phyloP scores from a whole-genome alignment of 64 coral and sea anemone species.

The Dendronephthya gigantea region DNA sequence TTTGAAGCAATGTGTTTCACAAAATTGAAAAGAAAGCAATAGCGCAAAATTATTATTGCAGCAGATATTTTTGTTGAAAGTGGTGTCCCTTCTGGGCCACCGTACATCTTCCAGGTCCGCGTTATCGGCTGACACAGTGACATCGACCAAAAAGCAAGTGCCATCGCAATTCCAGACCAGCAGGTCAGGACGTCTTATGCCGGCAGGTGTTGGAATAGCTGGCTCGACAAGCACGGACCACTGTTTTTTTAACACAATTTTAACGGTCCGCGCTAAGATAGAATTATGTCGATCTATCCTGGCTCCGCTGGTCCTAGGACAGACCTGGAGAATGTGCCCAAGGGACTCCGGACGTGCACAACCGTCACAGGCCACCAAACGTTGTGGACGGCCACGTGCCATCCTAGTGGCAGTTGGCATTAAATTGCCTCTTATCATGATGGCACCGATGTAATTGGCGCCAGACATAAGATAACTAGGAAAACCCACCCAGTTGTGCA shows the following conservation, averaged over 20 bases:
- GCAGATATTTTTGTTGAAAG: neutral
- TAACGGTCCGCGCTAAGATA: neutral
- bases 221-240: neutral
- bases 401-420: neutral
- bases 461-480: neutral
- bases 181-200: conserved; percentile 4
- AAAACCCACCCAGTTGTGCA: neutral
- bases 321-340: conserved; percentile 36
- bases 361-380: neutral
- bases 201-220: conserved; percentile 20
- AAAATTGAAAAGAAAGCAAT: neutral
- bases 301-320: conserved; percentile 20
- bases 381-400: neutral
- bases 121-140: conserved; percentile 11
- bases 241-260: neutral
- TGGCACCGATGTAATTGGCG: conserved; percentile 21
- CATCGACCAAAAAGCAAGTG: neutral
- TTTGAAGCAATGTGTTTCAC: neutral
- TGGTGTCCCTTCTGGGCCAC: neutral
- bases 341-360: conserved; percentile 1
- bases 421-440: conserved; percentile 26
- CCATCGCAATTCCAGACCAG: neutral
- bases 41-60: neutral
- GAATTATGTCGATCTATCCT: neutral
- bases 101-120: conserved; percentile 22